A percentile compares a stretch with the other conserved stretches of the same genome.
These are phyloP conservation scores for Drosophila subpulchrella DNA, from an alignment of 1,140 invertebrate genomes.

Conservation along the genomic window DNA sequence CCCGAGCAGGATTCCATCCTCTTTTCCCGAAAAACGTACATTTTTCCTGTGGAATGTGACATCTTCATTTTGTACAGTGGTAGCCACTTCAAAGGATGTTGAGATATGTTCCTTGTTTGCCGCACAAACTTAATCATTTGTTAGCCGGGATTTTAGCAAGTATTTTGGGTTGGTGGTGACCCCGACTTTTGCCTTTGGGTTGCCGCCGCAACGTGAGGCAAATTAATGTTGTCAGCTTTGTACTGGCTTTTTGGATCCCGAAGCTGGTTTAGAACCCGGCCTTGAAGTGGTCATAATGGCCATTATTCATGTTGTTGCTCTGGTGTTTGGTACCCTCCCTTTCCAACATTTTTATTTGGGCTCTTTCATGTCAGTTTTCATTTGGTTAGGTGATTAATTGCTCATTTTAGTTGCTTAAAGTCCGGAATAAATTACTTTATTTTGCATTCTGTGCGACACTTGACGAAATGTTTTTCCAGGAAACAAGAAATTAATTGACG, in stretches of 20 bases:
- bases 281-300: constrained; percentile 50
- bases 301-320: constrained; percentile 44
- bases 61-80: constrained; percentile 21
- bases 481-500: constrained; percentile 16
- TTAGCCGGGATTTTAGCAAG: constrained; percentile 33
- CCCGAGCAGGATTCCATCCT: constrained; percentile 1
- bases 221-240: constrained; percentile 64
- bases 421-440: constrained; percentile 40
- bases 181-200: constrained; percentile 7
- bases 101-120: constrained; percentile 5
- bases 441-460: constrained; percentile 19
- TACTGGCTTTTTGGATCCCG: background rate
- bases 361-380: constrained; percentile 56
- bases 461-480: constrained; percentile 13
- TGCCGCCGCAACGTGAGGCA: constrained; percentile 54
- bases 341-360: background rate
- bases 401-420: constrained; percentile 49
- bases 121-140: constrained; percentile 46
- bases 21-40: background rate
- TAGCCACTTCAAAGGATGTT: constrained; percentile 33
- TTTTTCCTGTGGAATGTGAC: constrained; percentile 20
- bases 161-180: constrained; percentile 16
- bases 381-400: constrained; percentile 67
- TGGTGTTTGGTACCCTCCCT: background rate
- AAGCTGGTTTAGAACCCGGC: constrained; percentile 32